Evolutionary conservation across 2,888 invertebrate genomes (phyloP).

Genomic region (Drosophila anomalipes): DNA sequence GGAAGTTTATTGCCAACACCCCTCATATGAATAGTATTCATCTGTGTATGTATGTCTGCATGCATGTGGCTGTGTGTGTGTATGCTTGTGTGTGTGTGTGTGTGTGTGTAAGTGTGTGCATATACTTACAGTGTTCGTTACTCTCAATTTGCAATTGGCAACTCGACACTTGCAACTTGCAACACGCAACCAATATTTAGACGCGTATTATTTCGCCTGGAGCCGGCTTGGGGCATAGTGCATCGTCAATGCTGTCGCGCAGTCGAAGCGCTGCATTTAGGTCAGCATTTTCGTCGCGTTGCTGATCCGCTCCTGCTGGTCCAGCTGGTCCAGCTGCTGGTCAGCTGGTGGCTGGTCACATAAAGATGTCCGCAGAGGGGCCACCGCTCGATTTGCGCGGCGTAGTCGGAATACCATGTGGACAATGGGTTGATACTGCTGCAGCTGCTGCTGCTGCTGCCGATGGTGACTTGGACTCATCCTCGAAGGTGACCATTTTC

Average conservation of each 20-base stretch:
- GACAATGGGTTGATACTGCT: constrained; percentile 78
- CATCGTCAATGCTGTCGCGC: constrained; percentile 78
- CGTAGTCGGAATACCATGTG: constrained; percentile 85
- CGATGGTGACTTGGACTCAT: constrained; percentile 86
- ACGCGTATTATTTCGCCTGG: constrained; percentile 85
- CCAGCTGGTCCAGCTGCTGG: constrained; percentile 51
- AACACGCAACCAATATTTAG: constrained; percentile 59
- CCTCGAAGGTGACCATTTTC: constrained; percentile 93
- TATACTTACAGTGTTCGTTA: constrained; percentile 57
- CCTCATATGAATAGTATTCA: background rate
- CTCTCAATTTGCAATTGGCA: background rate
- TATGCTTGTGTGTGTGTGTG: background rate
- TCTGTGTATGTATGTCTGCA: background rate
- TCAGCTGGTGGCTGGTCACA: constrained; percentile 88
- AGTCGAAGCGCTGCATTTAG: constrained; percentile 70
- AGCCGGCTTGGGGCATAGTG: constrained; percentile 79
- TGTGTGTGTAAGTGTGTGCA: constrained; percentile 34
- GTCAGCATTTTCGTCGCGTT: constrained; percentile 53
- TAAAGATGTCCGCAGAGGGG: constrained; percentile 92
- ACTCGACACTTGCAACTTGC: background rate
- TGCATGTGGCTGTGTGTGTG: background rate
- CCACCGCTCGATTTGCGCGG: constrained; percentile 81
- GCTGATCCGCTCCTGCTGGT: constrained; percentile 23
- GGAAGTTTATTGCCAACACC: background rate
- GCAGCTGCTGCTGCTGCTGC: constrained; percentile 21